Conservation (phyloP, 2,888 invertebrate species). For the Crepidodera aurea region DNA sequence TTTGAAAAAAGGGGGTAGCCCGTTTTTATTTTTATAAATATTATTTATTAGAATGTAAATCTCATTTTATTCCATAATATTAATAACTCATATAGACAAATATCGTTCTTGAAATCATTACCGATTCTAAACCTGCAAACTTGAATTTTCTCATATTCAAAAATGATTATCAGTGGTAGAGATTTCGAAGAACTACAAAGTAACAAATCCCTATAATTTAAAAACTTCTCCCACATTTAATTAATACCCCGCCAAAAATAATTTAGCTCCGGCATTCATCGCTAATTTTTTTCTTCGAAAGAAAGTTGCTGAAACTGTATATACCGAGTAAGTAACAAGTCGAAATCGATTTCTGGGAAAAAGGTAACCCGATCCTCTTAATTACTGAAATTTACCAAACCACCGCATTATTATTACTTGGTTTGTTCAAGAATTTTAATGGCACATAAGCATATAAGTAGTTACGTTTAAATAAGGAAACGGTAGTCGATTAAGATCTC, state of each 20-base stretch:
- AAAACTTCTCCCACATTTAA: not conserved
- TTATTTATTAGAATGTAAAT: too few species aligned
- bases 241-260: not conserved
- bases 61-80: too few species aligned
- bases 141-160: too few species aligned
- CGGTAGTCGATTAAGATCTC: constrained; percentile 28
- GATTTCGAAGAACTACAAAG: too few species aligned
- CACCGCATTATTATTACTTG: constrained; percentile 22
- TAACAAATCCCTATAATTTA: not conserved
- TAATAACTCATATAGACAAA: too few species aligned
- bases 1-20: too few species aligned
- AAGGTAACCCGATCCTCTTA: constrained; percentile 11
- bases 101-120: too few species aligned
- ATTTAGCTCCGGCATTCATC: not conserved
- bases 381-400: constrained; percentile 26
- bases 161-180: too few species aligned
- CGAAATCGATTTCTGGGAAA: constrained; percentile 20
- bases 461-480: constrained; percentile 31
- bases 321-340: not conserved
- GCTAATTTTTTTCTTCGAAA: constrained; percentile 8
- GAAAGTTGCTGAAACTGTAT: not conserved
- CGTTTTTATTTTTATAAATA: too few species aligned
- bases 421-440: constrained; percentile 29
- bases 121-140: too few species aligned
- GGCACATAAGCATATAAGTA: constrained; percentile 18